phyloP scores from a whole-genome alignment of 2,888 invertebrate species.

The Pammene aurita region DNA sequence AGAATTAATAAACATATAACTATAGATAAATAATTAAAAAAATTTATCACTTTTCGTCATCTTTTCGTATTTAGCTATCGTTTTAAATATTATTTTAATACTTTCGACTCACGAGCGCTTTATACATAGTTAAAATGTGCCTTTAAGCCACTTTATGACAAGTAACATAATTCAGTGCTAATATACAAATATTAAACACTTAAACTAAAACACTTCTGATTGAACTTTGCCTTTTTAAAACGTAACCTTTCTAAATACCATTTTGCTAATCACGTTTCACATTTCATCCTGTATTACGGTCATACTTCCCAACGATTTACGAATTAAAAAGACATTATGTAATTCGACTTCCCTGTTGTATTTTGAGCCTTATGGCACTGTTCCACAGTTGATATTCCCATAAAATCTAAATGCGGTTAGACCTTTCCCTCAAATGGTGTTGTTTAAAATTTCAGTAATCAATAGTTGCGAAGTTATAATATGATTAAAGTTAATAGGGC shows the following conservation, averaged over 20 bases:
- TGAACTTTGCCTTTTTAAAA: not conserved
- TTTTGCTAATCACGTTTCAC: not conserved
- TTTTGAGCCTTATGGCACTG: not conserved
- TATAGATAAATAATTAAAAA: too few relatives aligned
- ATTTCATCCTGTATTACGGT: not conserved
- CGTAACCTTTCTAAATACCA: not conserved
- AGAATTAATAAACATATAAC: too few relatives aligned
- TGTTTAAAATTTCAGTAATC: slow-evolving; percentile 24
- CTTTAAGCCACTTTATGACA: too few relatives aligned
- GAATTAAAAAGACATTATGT: not conserved
- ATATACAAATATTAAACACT: too few relatives aligned
- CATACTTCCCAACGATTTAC: not conserved
- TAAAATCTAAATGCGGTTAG: not conserved
- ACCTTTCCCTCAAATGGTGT: not conserved
- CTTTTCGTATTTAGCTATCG: too few relatives aligned
- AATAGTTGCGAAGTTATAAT: slow-evolving; percentile 29
- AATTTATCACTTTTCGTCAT: too few relatives aligned
- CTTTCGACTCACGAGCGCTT: too few relatives aligned
- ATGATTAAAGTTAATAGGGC: slow-evolving; percentile 3
- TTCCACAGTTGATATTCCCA: not conserved
- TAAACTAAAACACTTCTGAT: not conserved
- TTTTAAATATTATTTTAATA: too few relatives aligned
- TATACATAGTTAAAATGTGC: too few relatives aligned
- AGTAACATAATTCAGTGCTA: too few relatives aligned
- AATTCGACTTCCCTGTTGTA: not conserved